These are phyloP conservation scores for Anthopleura sola DNA, from an alignment of 64 coral and sea anemone genomes.

Conservation along the genomic window DNA sequence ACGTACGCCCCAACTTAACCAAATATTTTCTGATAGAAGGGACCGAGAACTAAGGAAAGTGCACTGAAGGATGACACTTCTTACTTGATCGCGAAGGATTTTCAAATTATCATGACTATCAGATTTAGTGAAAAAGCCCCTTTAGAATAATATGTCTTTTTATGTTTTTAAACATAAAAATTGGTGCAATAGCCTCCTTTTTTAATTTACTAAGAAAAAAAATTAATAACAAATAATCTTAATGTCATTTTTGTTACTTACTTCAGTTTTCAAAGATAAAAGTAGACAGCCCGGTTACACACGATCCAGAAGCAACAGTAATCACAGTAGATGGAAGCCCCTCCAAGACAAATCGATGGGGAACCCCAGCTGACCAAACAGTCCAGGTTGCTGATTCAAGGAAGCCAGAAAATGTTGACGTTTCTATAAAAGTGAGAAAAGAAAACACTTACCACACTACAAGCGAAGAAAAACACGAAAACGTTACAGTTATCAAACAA, in stretches of 20 bases:
- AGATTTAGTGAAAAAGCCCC: no score
- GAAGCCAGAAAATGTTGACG: not conserved
- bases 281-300: not conserved
- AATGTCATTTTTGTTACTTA: not conserved
- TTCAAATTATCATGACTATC: no score
- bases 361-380: not conserved
- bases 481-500: not conserved
- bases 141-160: no score
- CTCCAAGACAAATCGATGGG: not conserved
- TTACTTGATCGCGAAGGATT: no score
- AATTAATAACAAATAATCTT: not conserved
- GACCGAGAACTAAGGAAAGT: no score
- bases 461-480: not conserved
- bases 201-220: not conserved
- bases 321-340: not conserved
- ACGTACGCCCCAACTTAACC: no score
- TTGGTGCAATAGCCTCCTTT: no score
- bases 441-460: not conserved
- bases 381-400: not conserved
- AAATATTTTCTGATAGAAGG: no score
- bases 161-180: no score
- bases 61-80: no score
- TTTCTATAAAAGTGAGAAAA: not conserved
- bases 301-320: not conserved
- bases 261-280: not conserved